Evolutionary conservation across 2,113 vertebrate genomes (phyloP).

Genomic region (Nycticebus coucang): DNA sequence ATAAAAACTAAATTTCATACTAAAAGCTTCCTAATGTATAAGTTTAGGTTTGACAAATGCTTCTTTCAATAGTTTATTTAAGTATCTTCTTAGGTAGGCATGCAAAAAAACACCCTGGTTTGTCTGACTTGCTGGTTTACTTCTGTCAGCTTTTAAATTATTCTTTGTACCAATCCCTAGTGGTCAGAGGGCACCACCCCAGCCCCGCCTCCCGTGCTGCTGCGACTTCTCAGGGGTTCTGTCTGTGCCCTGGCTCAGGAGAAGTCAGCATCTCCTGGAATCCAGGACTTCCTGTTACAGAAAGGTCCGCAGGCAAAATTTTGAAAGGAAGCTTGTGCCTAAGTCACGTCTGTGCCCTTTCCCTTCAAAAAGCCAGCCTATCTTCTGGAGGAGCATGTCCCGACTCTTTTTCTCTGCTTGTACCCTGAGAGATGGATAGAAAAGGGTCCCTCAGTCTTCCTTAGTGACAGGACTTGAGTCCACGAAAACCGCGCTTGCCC

Average conservation of each 20-base stretch:
- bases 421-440: background rate
- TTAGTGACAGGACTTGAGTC: background rate
- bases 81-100: background rate
- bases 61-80: background rate
- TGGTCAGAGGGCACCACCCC: background rate
- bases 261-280: background rate
- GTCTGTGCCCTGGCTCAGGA: background rate
- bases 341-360: background rate
- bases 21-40: background rate
- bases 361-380: background rate
- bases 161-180: background rate
- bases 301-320: background rate
- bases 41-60: background rate
- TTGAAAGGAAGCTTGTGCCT: background rate
- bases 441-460: background rate
- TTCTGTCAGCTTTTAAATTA: background rate
- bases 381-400: background rate
- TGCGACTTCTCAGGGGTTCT: background rate
- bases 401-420: fast-evolving
- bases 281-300: background rate
- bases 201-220: background rate
- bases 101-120: background rate
- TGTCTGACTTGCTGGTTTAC: background rate
- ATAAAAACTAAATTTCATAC: background rate
- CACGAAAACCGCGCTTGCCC: background rate